Conservation (phyloP, 2,888 invertebrate species). For the Drosophila algonquin region DNA sequence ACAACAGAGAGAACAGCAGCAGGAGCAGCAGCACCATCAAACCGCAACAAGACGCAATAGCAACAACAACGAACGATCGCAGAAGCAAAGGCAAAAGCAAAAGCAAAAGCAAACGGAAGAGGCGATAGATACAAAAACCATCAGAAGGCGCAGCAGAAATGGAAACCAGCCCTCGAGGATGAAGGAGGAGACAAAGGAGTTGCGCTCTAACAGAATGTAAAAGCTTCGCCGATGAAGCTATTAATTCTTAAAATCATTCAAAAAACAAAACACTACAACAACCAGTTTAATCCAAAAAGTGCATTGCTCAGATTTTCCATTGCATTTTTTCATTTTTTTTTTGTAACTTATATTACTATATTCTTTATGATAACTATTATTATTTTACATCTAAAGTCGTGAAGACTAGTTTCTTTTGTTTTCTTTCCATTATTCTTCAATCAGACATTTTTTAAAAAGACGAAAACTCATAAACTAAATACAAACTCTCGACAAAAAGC, state of each 20-base stretch:
- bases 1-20: not conserved
- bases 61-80: conserved; percentile 34
- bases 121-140: conserved; percentile 4
- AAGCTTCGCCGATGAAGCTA: not conserved
- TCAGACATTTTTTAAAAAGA: not conserved
- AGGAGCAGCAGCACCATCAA: conserved; percentile 27
- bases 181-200: conserved; percentile 2
- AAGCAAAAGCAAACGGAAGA: conserved; percentile 6
- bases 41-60: conserved; percentile 28
- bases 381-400: not conserved
- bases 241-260: conserved; percentile 5
- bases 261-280: conserved; percentile 33
- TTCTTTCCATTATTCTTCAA: not conserved
- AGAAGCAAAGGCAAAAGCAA: conserved; percentile 7
- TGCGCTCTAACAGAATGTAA: not conserved
- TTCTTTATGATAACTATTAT: not conserved
- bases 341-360: not conserved
- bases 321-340: conserved; percentile 32
- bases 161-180: conserved; percentile 19
- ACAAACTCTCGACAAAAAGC: conserved; percentile 10
- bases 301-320: conserved; percentile 24
- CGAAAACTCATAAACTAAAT: not conserved
- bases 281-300: conserved; percentile 8
- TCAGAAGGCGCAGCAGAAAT: conserved; percentile 7
- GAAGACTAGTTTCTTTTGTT: not conserved